A percentile compares a stretch with the other conserved stretches of the same genome.
phyloP scores from a whole-genome alignment of 2,888 invertebrate species.

The Phymatocera aterrima region DNA sequence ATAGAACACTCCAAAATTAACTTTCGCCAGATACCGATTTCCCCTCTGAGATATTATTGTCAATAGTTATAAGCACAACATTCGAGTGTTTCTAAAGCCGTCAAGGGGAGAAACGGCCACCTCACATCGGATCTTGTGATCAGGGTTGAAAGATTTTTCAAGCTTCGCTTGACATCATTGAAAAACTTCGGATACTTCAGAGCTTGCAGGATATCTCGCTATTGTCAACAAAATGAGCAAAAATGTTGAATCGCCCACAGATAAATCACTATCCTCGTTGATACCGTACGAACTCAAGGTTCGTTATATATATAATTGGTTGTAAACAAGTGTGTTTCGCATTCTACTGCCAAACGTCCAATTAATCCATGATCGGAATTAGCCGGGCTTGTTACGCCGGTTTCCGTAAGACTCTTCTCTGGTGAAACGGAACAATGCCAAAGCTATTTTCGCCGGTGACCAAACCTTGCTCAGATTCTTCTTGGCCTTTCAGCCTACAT shows the following conservation, averaged over 20 bases:
- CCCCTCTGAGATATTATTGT: not conserved
- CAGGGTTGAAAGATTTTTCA: not conserved
- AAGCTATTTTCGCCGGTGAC: constrained; percentile 71
- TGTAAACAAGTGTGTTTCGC: constrained; percentile 41
- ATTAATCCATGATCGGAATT: constrained; percentile 34
- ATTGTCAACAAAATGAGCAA: not conserved
- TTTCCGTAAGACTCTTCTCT: constrained; percentile 51
- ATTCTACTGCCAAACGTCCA: constrained; percentile 41
- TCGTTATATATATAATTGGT: constrained; percentile 37
- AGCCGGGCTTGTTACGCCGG: constrained; percentile 28
- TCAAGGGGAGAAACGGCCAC: not conserved
- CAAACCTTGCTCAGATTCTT: constrained; percentile 56
- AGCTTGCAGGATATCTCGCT: not conserved
- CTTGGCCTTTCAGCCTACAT: constrained; percentile 31
- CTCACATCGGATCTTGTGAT: not conserved
- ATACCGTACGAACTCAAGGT: not conserved
- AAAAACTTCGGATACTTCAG: not conserved
- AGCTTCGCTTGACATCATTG: not conserved
- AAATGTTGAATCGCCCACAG: not conserved
- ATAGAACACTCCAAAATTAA: constrained; percentile 20
- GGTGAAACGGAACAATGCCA: constrained; percentile 72
- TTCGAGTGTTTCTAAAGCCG: constrained; percentile 6
- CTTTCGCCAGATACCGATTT: constrained; percentile 10
- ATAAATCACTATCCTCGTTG: not conserved
- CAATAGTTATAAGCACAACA: not conserved